These are phyloP conservation scores for Dermolepida albohirtum DNA, from an alignment of 2,888 invertebrate genomes.

Conservation along the genomic window DNA sequence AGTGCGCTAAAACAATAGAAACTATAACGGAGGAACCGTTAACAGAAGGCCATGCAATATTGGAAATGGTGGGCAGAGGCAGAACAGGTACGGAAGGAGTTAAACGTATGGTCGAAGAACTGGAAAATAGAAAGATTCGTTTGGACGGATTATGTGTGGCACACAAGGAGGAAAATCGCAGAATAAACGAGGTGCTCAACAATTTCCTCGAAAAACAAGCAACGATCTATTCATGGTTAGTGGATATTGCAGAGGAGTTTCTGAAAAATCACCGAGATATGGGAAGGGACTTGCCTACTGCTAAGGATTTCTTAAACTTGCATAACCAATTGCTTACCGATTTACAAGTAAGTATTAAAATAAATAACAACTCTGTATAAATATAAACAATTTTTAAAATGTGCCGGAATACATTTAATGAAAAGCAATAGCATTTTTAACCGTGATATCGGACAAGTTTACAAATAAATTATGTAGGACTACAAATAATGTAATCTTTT, in stretches of 20 bases:
- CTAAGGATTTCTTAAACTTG: conserved; percentile 78
- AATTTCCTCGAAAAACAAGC: conserved; percentile 78
- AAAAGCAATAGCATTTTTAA: too few relatives aligned
- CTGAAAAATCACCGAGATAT: conserved; percentile 79
- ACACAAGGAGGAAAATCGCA: conserved; percentile 76
- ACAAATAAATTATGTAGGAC: too few relatives aligned
- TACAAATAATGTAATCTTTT: too few relatives aligned
- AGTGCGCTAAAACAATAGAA: conserved; percentile 74
- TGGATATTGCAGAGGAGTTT: conserved; percentile 78
- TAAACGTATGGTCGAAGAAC: conserved; percentile 74
- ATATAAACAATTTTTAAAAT: too few relatives aligned
- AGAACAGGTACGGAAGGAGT: conserved; percentile 76
- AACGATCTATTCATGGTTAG: conserved; percentile 79
- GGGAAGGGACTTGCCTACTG: conserved; percentile 75
- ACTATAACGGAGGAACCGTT: conserved; percentile 76
- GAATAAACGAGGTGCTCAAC: conserved; percentile 76
- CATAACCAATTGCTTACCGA: conserved; percentile 81
- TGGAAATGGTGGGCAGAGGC: conserved; percentile 75
- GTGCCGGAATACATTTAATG: too few relatives aligned
- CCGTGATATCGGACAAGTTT: too few relatives aligned
- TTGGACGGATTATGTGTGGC: conserved; percentile 74
- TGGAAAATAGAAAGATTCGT: conserved; percentile 79
- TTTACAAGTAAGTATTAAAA: conserved; percentile 69
- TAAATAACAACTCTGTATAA: too few relatives aligned
- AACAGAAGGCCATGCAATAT: conserved; percentile 77